Conservation (phyloP, 2,113 vertebrate genomes). For the Stictonetta naevosa region DNA sequence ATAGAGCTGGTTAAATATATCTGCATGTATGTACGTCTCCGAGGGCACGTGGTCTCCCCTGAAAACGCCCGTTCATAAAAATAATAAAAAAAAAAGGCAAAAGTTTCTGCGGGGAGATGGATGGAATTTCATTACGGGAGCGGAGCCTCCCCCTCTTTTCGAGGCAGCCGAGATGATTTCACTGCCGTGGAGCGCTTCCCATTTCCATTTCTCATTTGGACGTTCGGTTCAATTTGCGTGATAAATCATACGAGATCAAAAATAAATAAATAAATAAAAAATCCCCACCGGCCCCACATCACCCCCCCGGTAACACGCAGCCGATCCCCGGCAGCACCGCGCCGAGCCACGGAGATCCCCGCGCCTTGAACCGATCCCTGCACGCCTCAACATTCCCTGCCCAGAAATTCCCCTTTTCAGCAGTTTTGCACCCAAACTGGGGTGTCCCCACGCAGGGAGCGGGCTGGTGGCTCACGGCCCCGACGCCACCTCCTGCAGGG, state of each 20-base stretch:
- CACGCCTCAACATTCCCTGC: neutral
- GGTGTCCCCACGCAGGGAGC: neutral
- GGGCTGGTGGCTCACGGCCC: neutral
- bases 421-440: neutral
- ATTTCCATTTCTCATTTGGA: slow-evolving; percentile 33
- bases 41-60: neutral
- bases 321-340: neutral
- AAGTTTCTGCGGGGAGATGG: slow-evolving; percentile 27
- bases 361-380: neutral
- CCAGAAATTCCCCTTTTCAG: neutral
- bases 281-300: neutral
- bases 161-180: neutral
- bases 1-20: neutral
- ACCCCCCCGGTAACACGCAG: accelerated
- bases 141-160: neutral
- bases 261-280: neutral
- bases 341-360: neutral
- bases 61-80: neutral
- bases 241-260: neutral
- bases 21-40: accelerated
- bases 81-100: neutral
- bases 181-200: slow-evolving; percentile 1
- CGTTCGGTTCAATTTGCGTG: neutral
- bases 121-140: neutral
- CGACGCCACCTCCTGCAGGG: accelerated